Evolutionary conservation across 1,140 invertebrate species (phyloP).

Genomic region (Drosophila tristis): DNA sequence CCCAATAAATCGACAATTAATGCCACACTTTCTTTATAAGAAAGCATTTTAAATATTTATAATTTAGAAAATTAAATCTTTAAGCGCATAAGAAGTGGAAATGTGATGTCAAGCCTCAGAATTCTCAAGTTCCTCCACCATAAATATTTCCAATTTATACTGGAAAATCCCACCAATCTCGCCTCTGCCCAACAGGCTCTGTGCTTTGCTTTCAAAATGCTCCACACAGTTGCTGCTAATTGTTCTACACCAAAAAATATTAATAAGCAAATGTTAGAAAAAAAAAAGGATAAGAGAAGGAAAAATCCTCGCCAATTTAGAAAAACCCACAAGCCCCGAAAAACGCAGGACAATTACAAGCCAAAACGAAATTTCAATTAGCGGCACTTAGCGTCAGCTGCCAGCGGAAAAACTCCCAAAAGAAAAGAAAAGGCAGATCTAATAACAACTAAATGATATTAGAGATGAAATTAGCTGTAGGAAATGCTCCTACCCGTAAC

Average conservation of each 20-base stretch:
- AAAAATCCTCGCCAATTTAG: neutral
- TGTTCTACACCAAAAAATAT: constrained; percentile 30
- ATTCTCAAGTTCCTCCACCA: too few species aligned
- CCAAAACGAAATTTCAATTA: constrained; percentile 78
- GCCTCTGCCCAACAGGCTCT: too few species aligned
- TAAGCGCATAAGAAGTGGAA: too few species aligned
- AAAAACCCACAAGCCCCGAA: constrained; percentile 7
- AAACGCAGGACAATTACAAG: constrained; percentile 61
- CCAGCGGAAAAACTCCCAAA: constrained; percentile 38
- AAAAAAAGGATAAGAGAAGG: constrained; percentile 4
- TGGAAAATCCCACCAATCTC: too few species aligned
- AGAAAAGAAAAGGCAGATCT: constrained; percentile 56
- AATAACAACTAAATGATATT: constrained; percentile 80
- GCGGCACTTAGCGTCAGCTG: constrained; percentile 77
- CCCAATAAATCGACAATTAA: too few species aligned
- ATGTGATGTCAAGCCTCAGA: too few species aligned
- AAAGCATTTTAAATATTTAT: too few species aligned
- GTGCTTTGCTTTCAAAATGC: neutral
- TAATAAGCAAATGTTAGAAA: constrained; percentile 34
- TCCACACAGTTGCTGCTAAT: constrained; percentile 44
- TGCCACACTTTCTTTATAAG: too few species aligned
- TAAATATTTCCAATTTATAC: too few species aligned
- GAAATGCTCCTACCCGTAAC: neutral
- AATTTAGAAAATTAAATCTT: too few species aligned
- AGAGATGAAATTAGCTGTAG: constrained; percentile 63